Percentiles rank a stretch among this genome's conserved stretches.
Evolutionary conservation across 2,113 vertebrate species (phyloP).

Genomic region (Chionis minor): DNA sequence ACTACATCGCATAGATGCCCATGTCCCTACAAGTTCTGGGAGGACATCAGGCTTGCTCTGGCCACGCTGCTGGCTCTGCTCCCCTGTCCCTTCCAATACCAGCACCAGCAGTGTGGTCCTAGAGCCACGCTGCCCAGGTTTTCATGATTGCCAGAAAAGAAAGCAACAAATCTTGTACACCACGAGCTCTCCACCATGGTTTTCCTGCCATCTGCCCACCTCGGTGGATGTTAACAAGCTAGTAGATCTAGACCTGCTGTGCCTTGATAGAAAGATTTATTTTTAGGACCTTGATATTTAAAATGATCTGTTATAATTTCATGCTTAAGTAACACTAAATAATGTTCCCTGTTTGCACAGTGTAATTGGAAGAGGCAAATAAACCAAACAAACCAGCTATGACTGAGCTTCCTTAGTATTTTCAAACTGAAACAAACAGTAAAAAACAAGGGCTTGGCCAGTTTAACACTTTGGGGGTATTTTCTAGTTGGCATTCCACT

Average conservation of each 20-base stretch:
- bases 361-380: constrained; percentile 74
- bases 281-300: constrained; percentile 80
- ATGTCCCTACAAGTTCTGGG: neutral
- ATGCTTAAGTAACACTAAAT: constrained; percentile 82
- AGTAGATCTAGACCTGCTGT: constrained; percentile 69
- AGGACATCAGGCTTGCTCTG: neutral
- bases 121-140: accelerated
- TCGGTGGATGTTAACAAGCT: constrained; percentile 66
- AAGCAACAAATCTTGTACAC: neutral
- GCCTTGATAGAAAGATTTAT: constrained; percentile 75
- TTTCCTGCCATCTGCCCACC: constrained; percentile 59
- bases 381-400: constrained; percentile 66
- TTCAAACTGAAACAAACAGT: constrained; percentile 33
- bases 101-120: neutral
- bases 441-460: neutral
- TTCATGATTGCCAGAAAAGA: neutral
- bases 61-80: neutral
- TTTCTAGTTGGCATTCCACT: constrained; percentile 10
- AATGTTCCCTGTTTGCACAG: constrained; percentile 72
- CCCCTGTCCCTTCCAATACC: neutral
- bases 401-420: constrained; percentile 54
- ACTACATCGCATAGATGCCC: too few relatives aligned
- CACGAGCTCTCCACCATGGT: neutral
- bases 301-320: constrained; percentile 81
- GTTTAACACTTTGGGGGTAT: constrained; percentile 29